Conservation (phyloP, 1,140 invertebrate species). For the Drusus annulatus region DNA sequence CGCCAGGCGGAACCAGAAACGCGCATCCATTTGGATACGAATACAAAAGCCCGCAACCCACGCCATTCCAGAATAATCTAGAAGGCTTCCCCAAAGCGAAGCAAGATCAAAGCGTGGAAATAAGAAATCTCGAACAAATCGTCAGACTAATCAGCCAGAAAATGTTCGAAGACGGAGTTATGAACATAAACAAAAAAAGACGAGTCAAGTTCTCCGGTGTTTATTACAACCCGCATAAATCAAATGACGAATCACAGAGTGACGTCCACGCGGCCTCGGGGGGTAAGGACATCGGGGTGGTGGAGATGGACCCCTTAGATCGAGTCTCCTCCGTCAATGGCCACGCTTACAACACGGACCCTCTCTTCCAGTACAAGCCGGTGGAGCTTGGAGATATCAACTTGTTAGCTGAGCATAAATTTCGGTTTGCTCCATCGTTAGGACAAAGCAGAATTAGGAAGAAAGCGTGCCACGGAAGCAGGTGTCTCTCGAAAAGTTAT, state of each 20-base stretch:
- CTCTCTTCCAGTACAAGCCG: conserved; percentile 66
- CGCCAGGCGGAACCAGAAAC: conserved; percentile 15
- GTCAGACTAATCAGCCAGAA: background rate
- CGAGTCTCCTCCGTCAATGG: conserved; percentile 14
- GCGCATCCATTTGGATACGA: conserved; percentile 23
- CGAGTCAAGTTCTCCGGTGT: conserved; percentile 24
- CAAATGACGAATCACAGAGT: background rate
- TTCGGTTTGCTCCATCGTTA: conserved; percentile 63
- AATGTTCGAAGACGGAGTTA: conserved; percentile 12
- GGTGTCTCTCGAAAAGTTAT: background rate
- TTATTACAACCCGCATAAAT: conserved; percentile 15
- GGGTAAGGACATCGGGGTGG: background rate
- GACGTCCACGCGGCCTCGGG: background rate
- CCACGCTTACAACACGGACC: conserved; percentile 60
- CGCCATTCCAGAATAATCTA: conserved; percentile 18
- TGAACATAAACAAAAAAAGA: background rate
- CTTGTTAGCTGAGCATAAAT: conserved; percentile 66
- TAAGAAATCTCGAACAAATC: background rate
- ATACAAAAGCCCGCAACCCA: conserved; percentile 10
- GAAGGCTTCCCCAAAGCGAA: background rate
- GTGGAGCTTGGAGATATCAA: conserved; percentile 68
- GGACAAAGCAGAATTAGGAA: conserved; percentile 19
- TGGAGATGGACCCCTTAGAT: background rate
- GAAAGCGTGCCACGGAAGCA: background rate
- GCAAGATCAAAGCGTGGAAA: background rate